These are phyloP conservation scores for Brenthis daphne DNA, from an alignment of 2,888 invertebrate species.

Conservation along the genomic window DNA sequence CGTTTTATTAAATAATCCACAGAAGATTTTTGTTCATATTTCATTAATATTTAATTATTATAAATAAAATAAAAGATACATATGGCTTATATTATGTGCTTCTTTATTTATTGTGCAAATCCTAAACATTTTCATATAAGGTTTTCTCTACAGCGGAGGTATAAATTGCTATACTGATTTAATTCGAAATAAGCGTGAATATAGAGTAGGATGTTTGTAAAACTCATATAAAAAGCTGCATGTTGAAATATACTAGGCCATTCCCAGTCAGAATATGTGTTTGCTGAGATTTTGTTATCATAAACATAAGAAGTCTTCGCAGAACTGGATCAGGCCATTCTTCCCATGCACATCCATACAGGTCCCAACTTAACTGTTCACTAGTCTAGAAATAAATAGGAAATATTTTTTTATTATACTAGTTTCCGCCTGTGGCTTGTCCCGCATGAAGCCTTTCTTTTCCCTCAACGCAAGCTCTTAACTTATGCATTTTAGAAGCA, in stretches of 20 bases:
- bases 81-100: no score
- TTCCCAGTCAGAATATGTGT: slow-evolving; percentile 56
- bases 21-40: no score
- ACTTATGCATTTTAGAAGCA: no score
- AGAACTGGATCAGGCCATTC: slow-evolving; percentile 49
- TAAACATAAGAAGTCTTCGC: slow-evolving; percentile 54
- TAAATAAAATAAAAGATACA: no score
- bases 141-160: not conserved
- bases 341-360: slow-evolving; percentile 59
- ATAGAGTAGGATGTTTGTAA: slow-evolving; percentile 67
- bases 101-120: no score
- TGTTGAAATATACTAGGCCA: slow-evolving; percentile 58
- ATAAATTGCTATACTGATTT: slow-evolving; percentile 21
- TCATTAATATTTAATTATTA: no score
- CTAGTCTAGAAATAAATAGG: slow-evolving; percentile 50
- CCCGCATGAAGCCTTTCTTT: no score
- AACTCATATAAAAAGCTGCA: slow-evolving; percentile 66
- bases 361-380: slow-evolving; percentile 53
- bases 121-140: no score
- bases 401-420: slow-evolving; percentile 5
- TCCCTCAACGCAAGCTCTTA: no score
- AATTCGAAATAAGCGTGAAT: slow-evolving; percentile 59
- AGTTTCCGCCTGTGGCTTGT: not conserved
- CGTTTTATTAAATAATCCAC: no score
- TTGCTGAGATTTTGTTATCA: slow-evolving; percentile 60